Evolutionary conservation across 2,113 vertebrate species (phyloP), one percentile per base, ranked within the genome.

Genomic region (Ciconia boyciana): DNA sequence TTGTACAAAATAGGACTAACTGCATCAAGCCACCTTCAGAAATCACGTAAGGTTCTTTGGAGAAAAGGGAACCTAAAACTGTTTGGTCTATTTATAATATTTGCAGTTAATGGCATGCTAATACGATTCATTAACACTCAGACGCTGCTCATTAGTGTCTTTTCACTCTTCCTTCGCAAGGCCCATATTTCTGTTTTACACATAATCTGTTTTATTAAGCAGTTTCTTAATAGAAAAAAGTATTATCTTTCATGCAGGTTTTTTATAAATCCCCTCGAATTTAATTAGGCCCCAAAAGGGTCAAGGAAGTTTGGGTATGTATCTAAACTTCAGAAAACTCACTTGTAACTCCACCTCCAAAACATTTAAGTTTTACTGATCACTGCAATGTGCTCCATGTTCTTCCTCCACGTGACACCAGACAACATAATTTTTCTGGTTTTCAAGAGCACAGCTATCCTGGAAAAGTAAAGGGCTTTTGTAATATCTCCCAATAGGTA

Each of bases 201-300:
- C 77, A 91, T 91, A 92, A 95, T 95, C 87, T 94, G 89, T 84
- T 94, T 96, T 91, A 97, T 96, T 92, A 96, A 89, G 80, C 62
- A 87, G 68, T 26, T 93, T 90, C 91, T 88, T 93, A 78, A 78
- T 34, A 93, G 91, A 60, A 93, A 71, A 89, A 75, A 89, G 68
- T 96, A 83, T 96, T 94, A 75, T 94, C 87, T 89, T 81, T 77
- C 43, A 34, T 28, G 44, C 41, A 51, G 81, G 43, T 75, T 95
- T 94, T 95, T 94, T 18, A 92, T 90, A 62, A 96, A 94, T 65
- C 74, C 71, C 70, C 78, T 93, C 0, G 0, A 95, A 94, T 89
- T 76, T 97, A 96, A 97, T 97, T 92, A 96, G 78, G 88, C 92
- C 94, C 77, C 88, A 85, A 84, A 97, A 94, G 94, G 83, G 91